Conservation (phyloP, 2,888 invertebrate species). For the Zygaena filipendulae region DNA sequence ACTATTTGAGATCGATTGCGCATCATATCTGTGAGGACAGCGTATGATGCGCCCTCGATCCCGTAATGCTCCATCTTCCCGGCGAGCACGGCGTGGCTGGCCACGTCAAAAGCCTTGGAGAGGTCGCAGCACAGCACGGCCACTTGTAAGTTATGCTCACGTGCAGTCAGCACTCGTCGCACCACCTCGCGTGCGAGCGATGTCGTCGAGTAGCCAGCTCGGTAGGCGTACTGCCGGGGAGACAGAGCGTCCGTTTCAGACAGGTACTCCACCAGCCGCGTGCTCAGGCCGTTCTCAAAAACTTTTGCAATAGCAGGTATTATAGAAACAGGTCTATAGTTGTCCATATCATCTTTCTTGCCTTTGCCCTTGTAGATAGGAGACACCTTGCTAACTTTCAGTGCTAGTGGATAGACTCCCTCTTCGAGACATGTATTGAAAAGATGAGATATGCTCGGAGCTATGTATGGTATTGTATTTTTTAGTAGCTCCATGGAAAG, state of each 20-base stretch:
- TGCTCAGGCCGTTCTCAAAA: background rate
- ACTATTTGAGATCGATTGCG: constrained; percentile 1
- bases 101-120: no score
- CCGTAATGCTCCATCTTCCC: constrained; percentile 5
- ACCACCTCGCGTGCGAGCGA: constrained; percentile 3
- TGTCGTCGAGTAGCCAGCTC: constrained; percentile 2
- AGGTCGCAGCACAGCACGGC: constrained; percentile 5
- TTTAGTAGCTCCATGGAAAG: background rate
- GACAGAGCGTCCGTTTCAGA: background rate
- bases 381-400: constrained; percentile 2
- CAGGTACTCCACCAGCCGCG: background rate
- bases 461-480: background rate
- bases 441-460: background rate
- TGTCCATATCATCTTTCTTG: constrained; percentile 2
- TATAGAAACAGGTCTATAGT: no score
- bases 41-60: background rate
- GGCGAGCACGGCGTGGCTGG: constrained; percentile 3
- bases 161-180: background rate
- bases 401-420: background rate
- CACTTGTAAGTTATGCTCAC: constrained; percentile 3
- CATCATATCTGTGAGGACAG: constrained; percentile 1
- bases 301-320: constrained; percentile 4
- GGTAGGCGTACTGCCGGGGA: background rate
- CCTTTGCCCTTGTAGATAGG: constrained; percentile 7
- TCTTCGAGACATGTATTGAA: constrained; percentile 1